Percentiles rank a stretch among this genome's conserved stretches.
Evolutionary conservation across 2,797 vertebrate genomes (phyloP).

Genomic region (Notolabrus celidotus): DNA sequence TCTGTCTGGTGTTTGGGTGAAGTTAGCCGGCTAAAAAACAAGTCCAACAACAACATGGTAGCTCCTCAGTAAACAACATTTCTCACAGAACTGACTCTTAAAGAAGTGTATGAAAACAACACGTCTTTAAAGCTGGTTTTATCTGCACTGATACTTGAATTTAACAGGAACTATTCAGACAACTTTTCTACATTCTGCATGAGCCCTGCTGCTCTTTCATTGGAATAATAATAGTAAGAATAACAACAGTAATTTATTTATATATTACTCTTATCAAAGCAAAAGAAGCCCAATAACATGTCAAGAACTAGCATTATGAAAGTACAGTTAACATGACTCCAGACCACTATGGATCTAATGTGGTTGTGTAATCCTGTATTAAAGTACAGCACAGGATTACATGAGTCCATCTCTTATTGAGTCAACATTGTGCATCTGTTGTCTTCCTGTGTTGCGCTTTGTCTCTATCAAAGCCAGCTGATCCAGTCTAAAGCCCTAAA

Average conservation of each 20-base stretch:
- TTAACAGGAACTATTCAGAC: no score
- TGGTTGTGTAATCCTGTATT: no score
- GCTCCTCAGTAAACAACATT: background rate
- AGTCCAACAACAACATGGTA: background rate
- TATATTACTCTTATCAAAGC: no score
- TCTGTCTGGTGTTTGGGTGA: background rate
- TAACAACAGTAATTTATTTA: no score
- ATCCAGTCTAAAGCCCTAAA: slow-evolving; percentile 34
- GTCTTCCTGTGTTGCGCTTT: slow-evolving; percentile 11
- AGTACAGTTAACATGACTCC: no score
- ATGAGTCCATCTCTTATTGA: background rate
- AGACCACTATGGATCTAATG: no score
- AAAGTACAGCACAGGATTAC: background rate
- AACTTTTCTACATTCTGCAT: background rate
- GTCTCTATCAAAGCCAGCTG: slow-evolving; percentile 9
- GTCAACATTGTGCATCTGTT: background rate
- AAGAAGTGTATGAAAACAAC: background rate
- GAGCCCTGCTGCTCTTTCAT: background rate
- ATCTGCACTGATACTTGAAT: background rate
- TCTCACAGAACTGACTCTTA: background rate
- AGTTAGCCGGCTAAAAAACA: slow-evolving; percentile 13
- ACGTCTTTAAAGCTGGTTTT: background rate
- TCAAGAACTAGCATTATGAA: no score
- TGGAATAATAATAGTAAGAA: no score
- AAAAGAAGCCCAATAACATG: no score